phyloP scores from a whole-genome alignment of 1,140 invertebrate species.

The Zelostemma sp. region DNA sequence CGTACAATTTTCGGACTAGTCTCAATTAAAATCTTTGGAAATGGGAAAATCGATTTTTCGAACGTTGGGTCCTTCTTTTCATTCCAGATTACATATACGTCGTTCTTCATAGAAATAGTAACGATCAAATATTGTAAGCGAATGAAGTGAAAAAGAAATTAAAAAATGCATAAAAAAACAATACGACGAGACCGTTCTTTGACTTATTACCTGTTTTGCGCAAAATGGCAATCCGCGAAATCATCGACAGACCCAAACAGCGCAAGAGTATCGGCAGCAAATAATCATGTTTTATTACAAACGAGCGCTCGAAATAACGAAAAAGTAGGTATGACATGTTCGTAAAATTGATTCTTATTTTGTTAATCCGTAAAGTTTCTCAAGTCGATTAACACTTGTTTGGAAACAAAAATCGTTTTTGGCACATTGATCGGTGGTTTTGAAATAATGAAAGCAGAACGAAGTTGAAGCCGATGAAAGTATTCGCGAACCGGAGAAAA shows the following conservation, averaged over 20 bases:
- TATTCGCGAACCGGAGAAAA: neutral
- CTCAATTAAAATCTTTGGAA: too few species aligned
- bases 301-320: neutral
- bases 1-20: too few species aligned
- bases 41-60: too few species aligned
- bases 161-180: conserved; percentile 4
- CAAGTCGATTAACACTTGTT: neutral
- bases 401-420: neutral
- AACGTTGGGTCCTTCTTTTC: too few species aligned
- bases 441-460: too few species aligned
- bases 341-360: neutral
- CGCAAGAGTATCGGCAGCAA: conserved; percentile 5
- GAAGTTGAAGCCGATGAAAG: too few species aligned
- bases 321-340: conserved; percentile 8
- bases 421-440: neutral
- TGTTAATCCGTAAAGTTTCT: neutral
- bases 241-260: neutral
- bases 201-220: conserved; percentile 5
- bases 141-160: conserved; percentile 1
- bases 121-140: conserved; percentile 6
- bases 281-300: neutral
- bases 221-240: neutral
- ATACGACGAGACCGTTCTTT: neutral
- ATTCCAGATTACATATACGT: too few species aligned
- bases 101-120: conserved; percentile 1